Base-by-base conservation (phyloP, 2,888 invertebrate genomes). In the Idaea straminata region DNA sequence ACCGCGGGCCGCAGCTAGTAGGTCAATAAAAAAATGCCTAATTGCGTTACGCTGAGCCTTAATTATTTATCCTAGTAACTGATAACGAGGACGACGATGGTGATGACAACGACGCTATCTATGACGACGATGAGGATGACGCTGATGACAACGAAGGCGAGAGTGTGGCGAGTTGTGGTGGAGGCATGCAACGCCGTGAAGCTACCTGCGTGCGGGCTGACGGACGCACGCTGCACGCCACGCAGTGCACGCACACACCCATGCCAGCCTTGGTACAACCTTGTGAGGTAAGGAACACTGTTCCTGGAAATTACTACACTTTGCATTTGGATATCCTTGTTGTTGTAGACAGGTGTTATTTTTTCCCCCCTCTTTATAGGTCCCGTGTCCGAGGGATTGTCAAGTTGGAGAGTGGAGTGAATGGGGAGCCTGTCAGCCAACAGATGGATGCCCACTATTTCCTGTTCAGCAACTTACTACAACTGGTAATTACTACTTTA, bases 351-450 rank as follows among this genome's bases (percentile, higher is more conserved):
- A 3, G 10, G 36, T 36, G 36, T 36, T 4, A 36, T 10, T 10
- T 4, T 10, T 10, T 36, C 4, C 36, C 36, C 36, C 4, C 36
- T 47, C 13, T 7, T 66, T 72, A 0, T 79, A 94, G 90, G 93
- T 94, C 0, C 94, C 94, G 0, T 95, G 95, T 73, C 94, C 94
- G 3, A 85, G 94, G 61, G 94, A 95, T 74, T 95, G 95, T 72
- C 93, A 93, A 76, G 94, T 94, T 0, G 94, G 94, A 0, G 91
- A 93, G 34, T 95, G 95, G 95, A 89, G 93, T 3, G 87, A 92
- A n/a, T 95, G 95, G 95, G 94, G 94, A 0, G 93, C 94, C 0
- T 95, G 95, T 73, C 92, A 93, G 65, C 94, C 94, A 0, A 86
- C 93, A 10, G 91, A 91, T 62, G 93, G 92, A n/a, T 93, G 93